These are phyloP conservation scores for Buceros bicornis DNA, from an alignment of 2,797 vertebrate genomes.

Conservation along the genomic window DNA sequence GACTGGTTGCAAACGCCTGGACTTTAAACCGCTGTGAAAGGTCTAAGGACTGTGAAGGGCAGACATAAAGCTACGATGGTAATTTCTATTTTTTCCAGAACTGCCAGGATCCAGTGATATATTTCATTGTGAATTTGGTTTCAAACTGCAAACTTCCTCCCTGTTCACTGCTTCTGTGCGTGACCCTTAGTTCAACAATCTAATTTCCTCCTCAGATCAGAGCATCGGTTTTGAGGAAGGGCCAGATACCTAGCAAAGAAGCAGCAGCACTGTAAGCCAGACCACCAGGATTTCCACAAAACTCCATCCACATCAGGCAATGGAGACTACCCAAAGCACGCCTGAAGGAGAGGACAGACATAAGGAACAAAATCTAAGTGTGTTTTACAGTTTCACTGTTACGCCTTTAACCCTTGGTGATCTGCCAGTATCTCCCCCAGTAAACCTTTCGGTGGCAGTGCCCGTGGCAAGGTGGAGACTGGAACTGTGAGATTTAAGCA, in stretches of 20 bases:
- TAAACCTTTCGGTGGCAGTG: neutral
- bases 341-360: neutral
- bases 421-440: neutral
- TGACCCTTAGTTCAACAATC: neutral
- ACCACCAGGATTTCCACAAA: neutral
- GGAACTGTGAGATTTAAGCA: neutral
- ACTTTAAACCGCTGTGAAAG: slow-evolving; percentile 1
- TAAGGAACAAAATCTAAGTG: neutral
- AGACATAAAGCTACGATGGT: neutral
- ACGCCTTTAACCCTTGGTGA: neutral
- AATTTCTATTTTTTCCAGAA: neutral
- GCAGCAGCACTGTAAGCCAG: neutral
- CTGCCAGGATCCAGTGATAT: neutral
- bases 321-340: neutral
- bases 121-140: neutral
- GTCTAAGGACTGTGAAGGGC: neutral
- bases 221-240: neutral
- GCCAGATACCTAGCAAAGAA: neutral
- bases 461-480: neutral
- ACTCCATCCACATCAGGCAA: neutral
- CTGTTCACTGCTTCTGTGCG: neutral
- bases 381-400: neutral
- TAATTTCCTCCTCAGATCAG: neutral
- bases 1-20: neutral
- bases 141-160: neutral